Evolutionary conservation across 2,888 invertebrate genomes (phyloP).

Genomic region (Polyploca ridens): DNA sequence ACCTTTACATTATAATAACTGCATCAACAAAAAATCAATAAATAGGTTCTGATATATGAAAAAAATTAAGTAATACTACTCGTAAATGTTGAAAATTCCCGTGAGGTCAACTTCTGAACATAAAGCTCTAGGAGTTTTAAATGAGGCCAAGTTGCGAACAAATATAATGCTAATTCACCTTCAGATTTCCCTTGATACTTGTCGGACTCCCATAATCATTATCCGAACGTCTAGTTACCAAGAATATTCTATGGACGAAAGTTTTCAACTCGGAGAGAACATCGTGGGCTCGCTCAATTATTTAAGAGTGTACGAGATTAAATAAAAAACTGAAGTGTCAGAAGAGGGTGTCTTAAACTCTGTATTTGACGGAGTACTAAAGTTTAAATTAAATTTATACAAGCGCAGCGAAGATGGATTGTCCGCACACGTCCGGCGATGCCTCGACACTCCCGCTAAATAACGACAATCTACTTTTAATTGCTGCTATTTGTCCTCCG

Average conservation of each 20-base stretch:
- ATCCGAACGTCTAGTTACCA: conserved; percentile 52
- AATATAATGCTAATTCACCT: conserved; percentile 40
- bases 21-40: too few species aligned
- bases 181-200: conserved; percentile 70
- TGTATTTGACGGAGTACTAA: conserved; percentile 65
- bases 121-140: conserved; percentile 15
- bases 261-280: conserved; percentile 39
- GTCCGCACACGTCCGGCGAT: conserved; percentile 45
- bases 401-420: conserved; percentile 55
- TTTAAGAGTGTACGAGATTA: conserved; percentile 60
- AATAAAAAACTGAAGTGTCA: conserved; percentile 63
- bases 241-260: conserved; percentile 39
- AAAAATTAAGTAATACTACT: neutral
- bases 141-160: conserved; percentile 35
- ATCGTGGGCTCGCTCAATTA: conserved; percentile 44
- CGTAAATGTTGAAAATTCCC: conserved; percentile 4
- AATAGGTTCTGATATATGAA: neutral
- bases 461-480: conserved; percentile 70
- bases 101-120: conserved; percentile 27
- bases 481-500: conserved; percentile 60
- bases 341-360: conserved; percentile 45
- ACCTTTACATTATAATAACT: too few species aligned
- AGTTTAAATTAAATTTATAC: conserved; percentile 74
- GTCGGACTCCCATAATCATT: conserved; percentile 51
- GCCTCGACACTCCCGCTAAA: conserved; percentile 45